Evolutionary conservation across 2,113 vertebrate genomes (phyloP).

Genomic region (Puma concolor): DNA sequence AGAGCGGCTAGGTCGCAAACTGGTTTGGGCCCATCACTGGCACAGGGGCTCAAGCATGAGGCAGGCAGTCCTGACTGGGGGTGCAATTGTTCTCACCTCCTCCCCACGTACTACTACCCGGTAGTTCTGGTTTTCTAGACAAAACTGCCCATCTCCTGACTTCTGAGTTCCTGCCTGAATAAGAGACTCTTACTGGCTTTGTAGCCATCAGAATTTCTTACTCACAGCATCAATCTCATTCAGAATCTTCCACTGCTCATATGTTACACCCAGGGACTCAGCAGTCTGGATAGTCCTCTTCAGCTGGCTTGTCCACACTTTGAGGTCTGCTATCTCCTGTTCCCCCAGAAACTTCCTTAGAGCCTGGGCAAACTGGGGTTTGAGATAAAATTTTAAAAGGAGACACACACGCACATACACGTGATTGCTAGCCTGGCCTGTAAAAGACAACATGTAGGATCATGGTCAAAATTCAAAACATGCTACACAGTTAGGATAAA

Average conservation of each 20-base stretch:
- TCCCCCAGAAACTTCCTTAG: slow-evolving; percentile 93
- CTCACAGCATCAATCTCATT: slow-evolving; percentile 98
- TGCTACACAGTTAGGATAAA: background rate
- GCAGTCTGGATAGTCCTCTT: slow-evolving; percentile 98
- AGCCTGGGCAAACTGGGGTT: slow-evolving; percentile 89
- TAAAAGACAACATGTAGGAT: background rate
- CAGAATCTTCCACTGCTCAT: slow-evolving; percentile 99
- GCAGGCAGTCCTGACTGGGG: background rate
- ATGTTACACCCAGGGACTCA: slow-evolving; percentile 93
- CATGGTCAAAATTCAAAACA: background rate
- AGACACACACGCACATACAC: background rate
- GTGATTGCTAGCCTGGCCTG: background rate
- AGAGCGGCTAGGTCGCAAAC: background rate
- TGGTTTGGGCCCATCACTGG: background rate
- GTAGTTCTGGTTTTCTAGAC: background rate
- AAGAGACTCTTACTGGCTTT: background rate
- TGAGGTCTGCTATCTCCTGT: slow-evolving; percentile 93
- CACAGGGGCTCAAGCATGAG: background rate
- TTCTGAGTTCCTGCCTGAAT: background rate
- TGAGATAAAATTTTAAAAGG: background rate
- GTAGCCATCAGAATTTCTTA: background rate
- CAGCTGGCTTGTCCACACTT: slow-evolving; percentile 98
- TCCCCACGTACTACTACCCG: background rate
- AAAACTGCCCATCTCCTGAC: background rate
- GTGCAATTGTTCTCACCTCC: background rate